Evolutionary conservation across 2,113 vertebrate species (phyloP).

Genomic region (Nanger granti): DNA sequence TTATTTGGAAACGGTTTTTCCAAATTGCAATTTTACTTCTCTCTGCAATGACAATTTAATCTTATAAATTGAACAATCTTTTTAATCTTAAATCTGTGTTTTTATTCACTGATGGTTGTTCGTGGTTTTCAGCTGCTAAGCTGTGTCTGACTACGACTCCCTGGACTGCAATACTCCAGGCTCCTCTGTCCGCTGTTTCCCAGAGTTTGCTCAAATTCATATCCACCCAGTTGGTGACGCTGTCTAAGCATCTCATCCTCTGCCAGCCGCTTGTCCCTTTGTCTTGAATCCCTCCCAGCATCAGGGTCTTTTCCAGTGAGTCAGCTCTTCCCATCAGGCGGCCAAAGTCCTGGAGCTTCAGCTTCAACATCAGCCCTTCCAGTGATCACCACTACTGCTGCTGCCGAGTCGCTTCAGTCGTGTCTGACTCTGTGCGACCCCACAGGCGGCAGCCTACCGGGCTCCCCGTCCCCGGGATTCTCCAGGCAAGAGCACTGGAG

Average conservation of each 20-base stretch:
- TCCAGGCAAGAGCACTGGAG: no score
- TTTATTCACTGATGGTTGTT: no score
- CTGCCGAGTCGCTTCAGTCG: no score
- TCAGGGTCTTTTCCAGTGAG: not conserved
- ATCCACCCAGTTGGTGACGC: not conserved
- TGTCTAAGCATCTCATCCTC: not conserved
- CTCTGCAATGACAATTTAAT: not conserved
- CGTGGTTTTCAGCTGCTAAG: not conserved
- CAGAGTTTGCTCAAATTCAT: not conserved
- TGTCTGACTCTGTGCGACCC: no score
- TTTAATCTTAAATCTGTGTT: not conserved
- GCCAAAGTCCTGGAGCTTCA: not conserved
- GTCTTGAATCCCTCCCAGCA: not conserved
- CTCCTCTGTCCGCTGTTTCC: not conserved
- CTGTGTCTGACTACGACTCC: not conserved
- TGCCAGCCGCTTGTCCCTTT: not conserved
- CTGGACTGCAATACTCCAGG: not conserved
- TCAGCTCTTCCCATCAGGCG: not conserved
- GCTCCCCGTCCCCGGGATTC: no score
- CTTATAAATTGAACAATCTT: not conserved
- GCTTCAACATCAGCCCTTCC: not conserved
- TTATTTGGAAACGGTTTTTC: not conserved
- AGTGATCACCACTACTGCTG: accelerated
- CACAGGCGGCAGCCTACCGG: no score
- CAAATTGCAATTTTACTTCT: not conserved